Evolutionary conservation across 2,888 invertebrate genomes (phyloP).

Genomic region (Clivina fossor): DNA sequence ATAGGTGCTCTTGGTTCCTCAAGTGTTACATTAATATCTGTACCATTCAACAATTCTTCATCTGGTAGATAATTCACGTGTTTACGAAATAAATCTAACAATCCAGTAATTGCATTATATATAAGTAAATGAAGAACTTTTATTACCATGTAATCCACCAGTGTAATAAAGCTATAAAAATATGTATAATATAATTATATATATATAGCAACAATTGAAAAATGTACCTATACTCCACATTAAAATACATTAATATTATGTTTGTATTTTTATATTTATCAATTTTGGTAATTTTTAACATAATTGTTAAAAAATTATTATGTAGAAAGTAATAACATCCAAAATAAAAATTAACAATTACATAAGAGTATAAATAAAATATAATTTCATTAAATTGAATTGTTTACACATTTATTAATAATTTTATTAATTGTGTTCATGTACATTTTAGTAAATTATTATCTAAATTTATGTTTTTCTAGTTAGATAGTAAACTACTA

Average conservation of each 20-base stretch:
- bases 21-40: constrained; percentile 55
- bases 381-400: no score
- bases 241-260: no score
- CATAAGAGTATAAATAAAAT: no score
- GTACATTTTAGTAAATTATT: no score
- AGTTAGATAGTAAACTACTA: background rate
- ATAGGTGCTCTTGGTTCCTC: constrained; percentile 54
- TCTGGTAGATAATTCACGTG: constrained; percentile 60
- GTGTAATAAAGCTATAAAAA: constrained; percentile 65
- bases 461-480: background rate
- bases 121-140: constrained; percentile 68
- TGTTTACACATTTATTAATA: no score
- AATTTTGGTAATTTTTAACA: no score
- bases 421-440: no score
- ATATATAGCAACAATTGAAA: background rate
- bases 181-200: constrained; percentile 17
- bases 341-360: constrained; percentile 21
- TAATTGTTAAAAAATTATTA: constrained; percentile 22
- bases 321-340: constrained; percentile 28
- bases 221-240: no score
- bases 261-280: no score
- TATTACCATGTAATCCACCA: constrained; percentile 71
- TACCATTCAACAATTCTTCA: constrained; percentile 50
- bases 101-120: constrained; percentile 61
- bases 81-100: constrained; percentile 58